These are phyloP conservation scores for Drosophila infuscata DNA, from an alignment of 2,888 invertebrate species.

Conservation along the genomic window DNA sequence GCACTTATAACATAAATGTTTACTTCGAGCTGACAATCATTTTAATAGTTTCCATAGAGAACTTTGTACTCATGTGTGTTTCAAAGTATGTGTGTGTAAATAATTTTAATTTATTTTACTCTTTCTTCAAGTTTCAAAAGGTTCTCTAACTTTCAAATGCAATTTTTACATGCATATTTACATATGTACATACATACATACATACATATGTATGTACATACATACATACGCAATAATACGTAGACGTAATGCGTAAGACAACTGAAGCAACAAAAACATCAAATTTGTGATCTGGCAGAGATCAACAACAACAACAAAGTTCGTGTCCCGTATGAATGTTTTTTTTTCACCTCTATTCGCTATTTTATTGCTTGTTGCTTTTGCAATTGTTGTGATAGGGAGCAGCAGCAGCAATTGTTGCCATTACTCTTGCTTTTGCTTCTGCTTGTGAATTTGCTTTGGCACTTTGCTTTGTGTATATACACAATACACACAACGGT, in stretches of 20 bases:
- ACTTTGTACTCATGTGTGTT: conserved; percentile 51
- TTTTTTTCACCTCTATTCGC: conserved; percentile 23
- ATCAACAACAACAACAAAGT: conserved; percentile 8
- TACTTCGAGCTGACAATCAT: conserved; percentile 41
- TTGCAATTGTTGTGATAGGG: conserved; percentile 44
- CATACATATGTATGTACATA: no score
- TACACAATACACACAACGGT: conserved; percentile 15
- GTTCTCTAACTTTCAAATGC: conserved; percentile 7
- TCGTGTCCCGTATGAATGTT: conserved; percentile 16
- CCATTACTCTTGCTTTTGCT: conserved; percentile 29
- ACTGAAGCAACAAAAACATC: background rate
- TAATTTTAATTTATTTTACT: conserved; percentile 39
- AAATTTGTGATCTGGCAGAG: conserved; percentile 14
- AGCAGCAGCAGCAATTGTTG: conserved; percentile 40
- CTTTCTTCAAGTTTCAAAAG: conserved; percentile 29
- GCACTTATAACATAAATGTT: conserved; percentile 32
- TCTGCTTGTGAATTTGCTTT: conserved; percentile 48
- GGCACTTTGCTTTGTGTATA: conserved; percentile 54
- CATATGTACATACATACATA: background rate
- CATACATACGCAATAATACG: background rate
- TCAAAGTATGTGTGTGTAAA: background rate
- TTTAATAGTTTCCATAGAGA: conserved; percentile 49
- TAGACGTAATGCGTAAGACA: no score
- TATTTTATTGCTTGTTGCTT: conserved; percentile 37
- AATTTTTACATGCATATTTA: background rate